These are phyloP conservation scores for Pteria penguin DNA, from an alignment of 2,888 invertebrate species.

Conservation along the genomic window DNA sequence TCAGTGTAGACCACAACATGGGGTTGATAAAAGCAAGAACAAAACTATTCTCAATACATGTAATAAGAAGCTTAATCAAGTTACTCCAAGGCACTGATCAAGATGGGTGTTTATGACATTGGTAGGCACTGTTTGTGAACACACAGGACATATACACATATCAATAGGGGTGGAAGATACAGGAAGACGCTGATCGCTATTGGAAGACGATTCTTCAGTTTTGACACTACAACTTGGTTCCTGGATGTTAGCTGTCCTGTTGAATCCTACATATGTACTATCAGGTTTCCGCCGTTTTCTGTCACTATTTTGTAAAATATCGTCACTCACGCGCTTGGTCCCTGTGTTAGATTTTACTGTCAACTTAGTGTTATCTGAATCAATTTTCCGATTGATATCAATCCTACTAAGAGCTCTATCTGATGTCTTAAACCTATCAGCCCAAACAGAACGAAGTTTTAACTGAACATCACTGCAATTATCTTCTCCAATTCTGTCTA, in stretches of 20 bases:
- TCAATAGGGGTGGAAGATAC: background rate
- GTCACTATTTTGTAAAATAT: background rate
- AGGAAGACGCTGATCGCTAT: background rate
- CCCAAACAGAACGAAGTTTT: constrained; percentile 59
- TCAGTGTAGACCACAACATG: no score
- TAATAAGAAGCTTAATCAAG: no score
- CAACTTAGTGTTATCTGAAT: background rate
- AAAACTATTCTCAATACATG: no score
- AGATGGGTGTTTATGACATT: constrained; percentile 69
- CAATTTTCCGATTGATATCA: background rate
- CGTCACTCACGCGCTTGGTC: background rate
- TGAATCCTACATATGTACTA: background rate
- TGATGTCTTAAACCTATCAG: constrained; percentile 30
- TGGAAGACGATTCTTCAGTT: background rate
- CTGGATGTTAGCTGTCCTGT: background rate
- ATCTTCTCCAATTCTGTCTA: no score
- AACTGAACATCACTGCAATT: constrained; percentile 46
- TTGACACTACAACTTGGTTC: background rate
- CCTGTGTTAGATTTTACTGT: background rate
- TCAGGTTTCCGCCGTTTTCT: background rate
- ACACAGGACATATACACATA: constrained; percentile 64
- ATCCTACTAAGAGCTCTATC: background rate
- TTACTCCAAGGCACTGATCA: constrained; percentile 58
- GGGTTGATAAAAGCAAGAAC: no score
- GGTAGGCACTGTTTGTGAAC: constrained; percentile 53